Evolutionary conservation across 2,888 invertebrate species (phyloP).

Genomic region (Ditula angustiorana): DNA sequence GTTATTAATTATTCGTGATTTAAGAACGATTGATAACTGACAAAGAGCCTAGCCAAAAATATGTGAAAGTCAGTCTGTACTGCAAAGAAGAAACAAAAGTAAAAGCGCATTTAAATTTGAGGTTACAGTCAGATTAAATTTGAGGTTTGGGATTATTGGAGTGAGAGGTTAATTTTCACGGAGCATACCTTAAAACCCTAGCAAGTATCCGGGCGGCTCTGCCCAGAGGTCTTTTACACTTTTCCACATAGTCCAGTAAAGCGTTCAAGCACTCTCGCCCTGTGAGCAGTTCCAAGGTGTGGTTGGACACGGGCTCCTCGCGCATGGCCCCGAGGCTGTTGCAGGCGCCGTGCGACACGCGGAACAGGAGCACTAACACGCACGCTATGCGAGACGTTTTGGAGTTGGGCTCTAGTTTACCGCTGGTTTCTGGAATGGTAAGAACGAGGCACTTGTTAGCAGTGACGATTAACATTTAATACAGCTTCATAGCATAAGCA

Average conservation of each 20-base stretch:
- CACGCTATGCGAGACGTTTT: slow-evolving; percentile 73
- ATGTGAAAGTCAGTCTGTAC: neutral
- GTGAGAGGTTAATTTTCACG: neutral
- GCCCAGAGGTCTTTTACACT: slow-evolving; percentile 75
- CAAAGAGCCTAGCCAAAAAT: neutral
- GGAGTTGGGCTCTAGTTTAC: slow-evolving; percentile 53
- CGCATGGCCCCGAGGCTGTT: slow-evolving; percentile 54
- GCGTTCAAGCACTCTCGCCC: slow-evolving; percentile 72
- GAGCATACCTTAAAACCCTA: slow-evolving; percentile 78
- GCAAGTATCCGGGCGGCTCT: slow-evolving; percentile 82
- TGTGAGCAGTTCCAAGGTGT: slow-evolving; percentile 68
- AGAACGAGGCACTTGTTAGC: neutral
- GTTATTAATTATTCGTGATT: slow-evolving; percentile 3
- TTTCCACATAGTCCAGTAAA: slow-evolving; percentile 77
- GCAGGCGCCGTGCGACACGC: slow-evolving; percentile 72
- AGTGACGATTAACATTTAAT: neutral
- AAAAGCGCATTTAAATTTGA: too few relatives aligned
- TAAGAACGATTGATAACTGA: neutral
- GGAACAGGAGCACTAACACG: slow-evolving; percentile 71
- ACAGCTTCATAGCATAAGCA: too few relatives aligned
- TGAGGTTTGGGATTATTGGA: too few relatives aligned
- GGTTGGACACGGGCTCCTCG: slow-evolving; percentile 64
- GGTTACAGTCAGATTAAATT: too few relatives aligned
- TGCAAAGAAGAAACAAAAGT: too few relatives aligned
- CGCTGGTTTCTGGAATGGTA: slow-evolving; percentile 55